These are phyloP conservation scores for Hoplias malabaricus DNA, from an alignment of 2,113 vertebrate species.

Conservation along the genomic window DNA sequence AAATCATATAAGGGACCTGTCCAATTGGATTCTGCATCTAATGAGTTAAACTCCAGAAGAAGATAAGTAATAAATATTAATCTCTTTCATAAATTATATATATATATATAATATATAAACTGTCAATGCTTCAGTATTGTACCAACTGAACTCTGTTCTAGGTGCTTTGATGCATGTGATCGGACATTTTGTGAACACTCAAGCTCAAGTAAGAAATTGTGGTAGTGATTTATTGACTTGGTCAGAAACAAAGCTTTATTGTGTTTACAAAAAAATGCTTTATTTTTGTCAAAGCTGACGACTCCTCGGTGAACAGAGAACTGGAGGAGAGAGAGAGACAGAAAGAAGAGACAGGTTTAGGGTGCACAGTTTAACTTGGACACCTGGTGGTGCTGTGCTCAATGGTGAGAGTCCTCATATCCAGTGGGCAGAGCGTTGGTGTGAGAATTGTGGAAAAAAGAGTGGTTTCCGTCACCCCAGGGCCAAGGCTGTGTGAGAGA, in stretches of 20 bases:
- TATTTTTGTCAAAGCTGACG: neutral
- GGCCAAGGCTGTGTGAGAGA: slow-evolving; percentile 74
- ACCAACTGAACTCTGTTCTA: too few species aligned
- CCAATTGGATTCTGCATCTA: too few species aligned
- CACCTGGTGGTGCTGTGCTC: slow-evolving; percentile 35
- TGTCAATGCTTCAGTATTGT: too few species aligned
- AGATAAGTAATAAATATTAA: too few species aligned
- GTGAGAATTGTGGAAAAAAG: slow-evolving; percentile 83
- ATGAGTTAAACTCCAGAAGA: too few species aligned
- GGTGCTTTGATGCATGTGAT: neutral
- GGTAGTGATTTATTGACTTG: neutral
- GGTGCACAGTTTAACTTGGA: neutral
- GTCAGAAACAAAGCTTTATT: neutral
- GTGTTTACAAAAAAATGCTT: neutral
- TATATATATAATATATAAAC: too few species aligned
- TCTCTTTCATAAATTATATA: too few species aligned
- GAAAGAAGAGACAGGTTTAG: neutral
- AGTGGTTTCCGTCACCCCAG: slow-evolving; percentile 90
- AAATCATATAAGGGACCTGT: too few species aligned
- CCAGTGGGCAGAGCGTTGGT: slow-evolving; percentile 82
- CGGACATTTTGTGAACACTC: neutral
- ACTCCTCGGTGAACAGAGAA: neutral
- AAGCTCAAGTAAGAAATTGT: neutral
- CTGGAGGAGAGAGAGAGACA: neutral
- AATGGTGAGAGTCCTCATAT: slow-evolving; percentile 72